Base-by-base conservation (phyloP, 2,113 vertebrate species). In the Acanthisitta chloris region DNA sequence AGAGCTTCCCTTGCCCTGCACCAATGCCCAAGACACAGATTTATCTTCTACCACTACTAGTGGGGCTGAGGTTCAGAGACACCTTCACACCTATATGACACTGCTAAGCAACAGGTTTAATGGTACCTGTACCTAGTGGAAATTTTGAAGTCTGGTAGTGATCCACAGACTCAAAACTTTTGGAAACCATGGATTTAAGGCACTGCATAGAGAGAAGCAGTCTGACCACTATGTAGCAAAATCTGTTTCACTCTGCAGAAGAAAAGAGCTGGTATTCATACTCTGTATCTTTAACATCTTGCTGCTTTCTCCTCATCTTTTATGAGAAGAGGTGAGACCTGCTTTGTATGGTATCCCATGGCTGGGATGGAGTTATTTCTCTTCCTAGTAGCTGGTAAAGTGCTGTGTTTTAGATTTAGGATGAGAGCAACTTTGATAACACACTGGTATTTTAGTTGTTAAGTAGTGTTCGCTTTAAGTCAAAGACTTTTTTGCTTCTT, bases 51-150 rank as follows among this genome's bases (percentile, higher is more conserved):
- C 17, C 28, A 5, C 9, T 28, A 2, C 19, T n/a, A n/a, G 1
- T 59, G 20, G 9, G 20, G 6, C 8, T 64, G 52, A 64, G 4
- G 13, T 58, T 74, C 20, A 58, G 48, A 62, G 19, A 8, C 14
- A 43, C 17, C 11, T 29, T 55, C 19, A 7, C 11, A 49, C 16
- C 31, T 65, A 4, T 6, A 15, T 0, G 1, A 3, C 10, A 20
- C 25, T 58, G 12, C 8, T 48, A 28, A 83, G 4, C 9, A 62
- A 29, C 28, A 18, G 3, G 25, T 42, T 28, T 40, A 71, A n/a
- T 74, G 33, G 3, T 74, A 33, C 12, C 6, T 42, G 6, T 48
- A 48, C 43, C 17, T 52, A 18, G 31, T 3, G 15, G 17, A 70
- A 88, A 70, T 45, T 3, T 61, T 21, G 8, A 73, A 26, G 15